Evolutionary conservation across 2,113 vertebrate species (phyloP).

Genomic region (Anhinga anhinga): DNA sequence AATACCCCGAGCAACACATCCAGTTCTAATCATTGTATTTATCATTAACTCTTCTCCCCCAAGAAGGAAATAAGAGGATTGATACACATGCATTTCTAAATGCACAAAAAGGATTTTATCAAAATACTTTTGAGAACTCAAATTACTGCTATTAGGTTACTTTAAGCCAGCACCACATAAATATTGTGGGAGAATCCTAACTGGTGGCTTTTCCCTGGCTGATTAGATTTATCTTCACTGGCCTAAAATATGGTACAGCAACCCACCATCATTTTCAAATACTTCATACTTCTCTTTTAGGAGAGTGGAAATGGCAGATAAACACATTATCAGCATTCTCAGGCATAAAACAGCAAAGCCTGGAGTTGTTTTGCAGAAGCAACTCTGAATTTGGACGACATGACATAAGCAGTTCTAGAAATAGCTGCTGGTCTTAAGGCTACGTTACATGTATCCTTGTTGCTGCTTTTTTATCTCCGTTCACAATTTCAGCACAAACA

Average conservation of each 20-base stretch:
- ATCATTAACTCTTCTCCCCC: background rate
- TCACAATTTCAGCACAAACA: background rate
- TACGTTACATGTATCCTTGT: background rate
- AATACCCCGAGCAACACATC: background rate
- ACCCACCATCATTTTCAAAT: slow-evolving; percentile 2
- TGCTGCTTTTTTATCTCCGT: background rate
- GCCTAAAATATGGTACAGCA: background rate
- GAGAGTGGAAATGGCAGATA: slow-evolving; percentile 22
- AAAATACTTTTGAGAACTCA: background rate
- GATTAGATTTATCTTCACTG: background rate
- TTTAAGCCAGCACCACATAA: background rate
- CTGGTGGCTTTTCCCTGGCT: background rate
- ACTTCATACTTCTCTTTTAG: background rate
- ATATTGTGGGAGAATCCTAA: background rate
- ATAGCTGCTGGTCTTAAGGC: slow-evolving; percentile 49
- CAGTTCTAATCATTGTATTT: background rate
- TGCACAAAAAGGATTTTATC: background rate
- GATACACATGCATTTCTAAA: background rate
- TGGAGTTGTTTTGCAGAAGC: slow-evolving; percentile 48
- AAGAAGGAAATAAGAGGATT: background rate
- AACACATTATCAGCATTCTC: slow-evolving; percentile 45
- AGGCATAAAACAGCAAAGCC: slow-evolving; percentile 27
- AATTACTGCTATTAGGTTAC: background rate
- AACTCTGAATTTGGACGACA: background rate
- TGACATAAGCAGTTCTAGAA: slow-evolving; percentile 48